Base-by-base conservation (phyloP, 2,797 vertebrate species). In the Chaetophractus vellerosus region DNA sequence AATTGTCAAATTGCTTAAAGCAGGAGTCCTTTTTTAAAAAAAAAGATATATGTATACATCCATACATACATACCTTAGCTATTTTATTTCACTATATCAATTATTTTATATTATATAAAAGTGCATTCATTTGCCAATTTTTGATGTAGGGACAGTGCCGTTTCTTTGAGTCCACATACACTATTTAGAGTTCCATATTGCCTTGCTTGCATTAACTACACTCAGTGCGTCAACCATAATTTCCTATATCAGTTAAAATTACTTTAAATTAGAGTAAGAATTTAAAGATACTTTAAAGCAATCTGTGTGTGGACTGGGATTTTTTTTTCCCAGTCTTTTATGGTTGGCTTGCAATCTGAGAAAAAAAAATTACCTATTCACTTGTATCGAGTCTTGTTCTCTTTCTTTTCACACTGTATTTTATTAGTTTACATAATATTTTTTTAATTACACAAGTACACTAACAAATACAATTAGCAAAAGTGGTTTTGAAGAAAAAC, bases 401-500 rank as follows among this genome's bases (percentile, higher is more conserved):
- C 61, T 91, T 72, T 82, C 52, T 86, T 63, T 91, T 85, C 71
- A 95, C 28, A 52, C 16, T 66, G 1, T 71, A 38, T 66, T 86
- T 88, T 87, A 72, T 74, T 48, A 81, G 18, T 86, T 90, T 91
- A 69, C 6, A 6, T 61, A 50, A 28, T 92, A 45, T 50, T 88
- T 81, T 64, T 74, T 89, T 83, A 90, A 87, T 80, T 38, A 78
- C 19, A 57, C 28, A 78, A 1, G 83, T 90, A 93, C 4, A 50
- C 74, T 68, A 57, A 78, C 61, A 92, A 83, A 64, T 48, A 23
- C 15, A 82, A 33, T 94, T 91, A 93, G 38, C 41, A 92, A 84
- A 82, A 63, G 28, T 81, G 84, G 33, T 85, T 90, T 85, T 71
- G 64, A 19, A 12, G 59, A 59, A 66, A 61, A 63, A 3, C 18